Percentiles rank a stretch among this genome's conserved stretches.
These are phyloP conservation scores for Leptopilina drosophilae DNA, from an alignment of 2,888 invertebrate species.

Conservation along the genomic window DNA sequence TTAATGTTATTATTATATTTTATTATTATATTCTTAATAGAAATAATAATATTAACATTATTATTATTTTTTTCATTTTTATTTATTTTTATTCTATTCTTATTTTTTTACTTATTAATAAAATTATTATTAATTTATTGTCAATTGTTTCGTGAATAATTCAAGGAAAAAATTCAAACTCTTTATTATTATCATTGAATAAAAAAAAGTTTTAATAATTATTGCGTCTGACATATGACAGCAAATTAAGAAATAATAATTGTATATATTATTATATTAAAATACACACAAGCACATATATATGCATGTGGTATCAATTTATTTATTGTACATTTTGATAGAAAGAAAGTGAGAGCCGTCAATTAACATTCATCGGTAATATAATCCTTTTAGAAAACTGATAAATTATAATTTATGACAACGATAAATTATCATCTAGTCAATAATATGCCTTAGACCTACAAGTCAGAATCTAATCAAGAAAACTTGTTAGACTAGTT, in stretches of 20 bases:
- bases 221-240: not conserved
- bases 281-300: not conserved
- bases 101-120: too few species aligned
- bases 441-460: conserved; percentile 26
- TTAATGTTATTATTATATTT: too few species aligned
- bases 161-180: too few species aligned
- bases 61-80: too few species aligned
- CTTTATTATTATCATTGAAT: too few species aligned
- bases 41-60: too few species aligned
- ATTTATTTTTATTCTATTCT: too few species aligned
- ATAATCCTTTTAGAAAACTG: conserved; percentile 35
- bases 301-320: not conserved
- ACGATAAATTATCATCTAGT: conserved; percentile 30
- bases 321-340: conserved; percentile 30
- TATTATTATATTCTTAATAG: too few species aligned
- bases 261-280: not conserved
- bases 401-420: conserved; percentile 35
- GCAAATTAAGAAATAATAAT: not conserved
- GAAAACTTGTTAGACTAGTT: conserved; percentile 31
- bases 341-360: conserved; percentile 40
- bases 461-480: conserved; percentile 31
- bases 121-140: too few species aligned
- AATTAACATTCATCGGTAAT: conserved; percentile 36
- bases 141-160: too few species aligned
- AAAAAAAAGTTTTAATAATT: too few species aligned